Percentiles rank a stretch among this genome's conserved stretches.
phyloP scores from a whole-genome alignment of 2,888 invertebrate genomes.

The Lordiphosa andalusiaca region DNA sequence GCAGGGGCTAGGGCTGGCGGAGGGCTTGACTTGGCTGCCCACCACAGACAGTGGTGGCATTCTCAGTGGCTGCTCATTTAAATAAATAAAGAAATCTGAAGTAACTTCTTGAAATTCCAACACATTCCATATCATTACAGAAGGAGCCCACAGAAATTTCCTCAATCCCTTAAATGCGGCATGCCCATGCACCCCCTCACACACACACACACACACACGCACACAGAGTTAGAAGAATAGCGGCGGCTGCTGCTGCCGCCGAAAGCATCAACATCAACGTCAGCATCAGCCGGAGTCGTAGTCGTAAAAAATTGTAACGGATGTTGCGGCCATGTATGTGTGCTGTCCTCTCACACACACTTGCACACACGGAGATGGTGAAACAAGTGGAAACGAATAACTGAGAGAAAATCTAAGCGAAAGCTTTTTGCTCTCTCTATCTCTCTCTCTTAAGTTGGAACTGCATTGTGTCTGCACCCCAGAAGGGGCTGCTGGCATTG shows the following conservation, averaged over 20 bases:
- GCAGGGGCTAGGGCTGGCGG: neutral
- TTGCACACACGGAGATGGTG: conserved; percentile 29
- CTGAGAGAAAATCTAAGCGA: conserved; percentile 23
- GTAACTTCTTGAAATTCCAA: conserved; percentile 77
- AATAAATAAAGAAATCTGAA: conserved; percentile 76
- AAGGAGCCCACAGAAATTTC: conserved; percentile 75
- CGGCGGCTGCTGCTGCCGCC: conserved; percentile 36
- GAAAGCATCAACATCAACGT: conserved; percentile 67
- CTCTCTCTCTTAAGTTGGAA: conserved; percentile 55
- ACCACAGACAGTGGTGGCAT: conserved; percentile 51
- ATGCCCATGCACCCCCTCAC: conserved; percentile 23
- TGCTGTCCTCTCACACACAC: conserved; percentile 30
- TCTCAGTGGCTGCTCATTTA: conserved; percentile 69
- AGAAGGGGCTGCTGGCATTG: neutral
- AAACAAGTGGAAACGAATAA: conserved; percentile 69
- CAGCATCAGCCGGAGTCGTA: conserved; percentile 48
- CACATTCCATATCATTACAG: conserved; percentile 76
- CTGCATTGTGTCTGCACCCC: conserved; percentile 48
- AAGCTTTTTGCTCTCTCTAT: conserved; percentile 32
- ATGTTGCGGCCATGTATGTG: conserved; percentile 69
- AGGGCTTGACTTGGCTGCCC: conserved; percentile 30
- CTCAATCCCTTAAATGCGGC: conserved; percentile 75
- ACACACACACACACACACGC: conserved; percentile 13
- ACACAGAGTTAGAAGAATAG: neutral
- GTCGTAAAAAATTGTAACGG: conserved; percentile 75